Conservation (phyloP, 1,140 invertebrate genomes). For the Trachymyrmex septentrionalis region DNA sequence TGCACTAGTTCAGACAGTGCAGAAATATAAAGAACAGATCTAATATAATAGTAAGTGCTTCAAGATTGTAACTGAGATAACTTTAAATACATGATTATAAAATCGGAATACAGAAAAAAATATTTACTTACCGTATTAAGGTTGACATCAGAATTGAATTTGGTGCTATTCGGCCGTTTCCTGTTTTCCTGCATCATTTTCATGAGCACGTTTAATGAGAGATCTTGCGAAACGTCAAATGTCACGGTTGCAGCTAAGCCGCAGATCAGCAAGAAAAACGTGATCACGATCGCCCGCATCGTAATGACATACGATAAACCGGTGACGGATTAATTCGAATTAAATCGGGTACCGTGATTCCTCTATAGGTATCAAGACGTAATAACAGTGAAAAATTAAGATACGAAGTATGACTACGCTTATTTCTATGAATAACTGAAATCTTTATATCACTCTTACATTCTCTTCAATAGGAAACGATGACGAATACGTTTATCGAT, state of each 20-base stretch:
- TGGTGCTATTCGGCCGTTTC: background rate
- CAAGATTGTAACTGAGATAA: too few species aligned
- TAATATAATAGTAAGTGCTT: too few species aligned
- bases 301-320: background rate
- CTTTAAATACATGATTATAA: too few species aligned
- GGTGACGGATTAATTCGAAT: background rate
- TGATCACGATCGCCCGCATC: background rate
- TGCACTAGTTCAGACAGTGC: too few species aligned
- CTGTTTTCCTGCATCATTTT: background rate
- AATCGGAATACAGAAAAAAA: background rate
- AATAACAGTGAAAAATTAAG: background rate
- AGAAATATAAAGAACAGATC: too few species aligned
- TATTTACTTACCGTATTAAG: slow-evolving; percentile 56
- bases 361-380: background rate
- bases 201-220: background rate
- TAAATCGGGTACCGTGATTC: background rate
- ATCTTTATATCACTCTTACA: too few species aligned
- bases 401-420: background rate
- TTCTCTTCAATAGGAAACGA: too few species aligned
- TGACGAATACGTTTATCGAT: too few species aligned
- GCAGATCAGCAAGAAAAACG: background rate
- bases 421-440: too few species aligned
- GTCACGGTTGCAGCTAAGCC: background rate
- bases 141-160: slow-evolving; percentile 2
- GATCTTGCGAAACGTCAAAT: background rate